Evolutionary conservation across 2,797 vertebrate genomes (phyloP).

Genomic region (Arctocebus calabarensis): DNA sequence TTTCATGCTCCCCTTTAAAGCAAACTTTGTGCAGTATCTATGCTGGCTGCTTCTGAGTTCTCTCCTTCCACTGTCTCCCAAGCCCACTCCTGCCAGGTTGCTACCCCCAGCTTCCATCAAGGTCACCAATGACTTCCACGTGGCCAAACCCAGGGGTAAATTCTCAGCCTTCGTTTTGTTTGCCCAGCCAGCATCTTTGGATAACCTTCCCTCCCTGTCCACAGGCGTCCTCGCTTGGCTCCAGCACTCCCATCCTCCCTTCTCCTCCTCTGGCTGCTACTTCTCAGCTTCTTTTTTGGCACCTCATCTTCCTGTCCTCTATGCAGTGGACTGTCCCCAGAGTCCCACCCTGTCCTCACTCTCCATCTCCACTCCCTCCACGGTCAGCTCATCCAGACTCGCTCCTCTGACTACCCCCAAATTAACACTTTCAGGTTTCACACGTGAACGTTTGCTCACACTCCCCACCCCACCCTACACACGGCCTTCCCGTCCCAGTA

Average conservation of each 20-base stretch:
- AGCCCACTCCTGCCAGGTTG: neutral
- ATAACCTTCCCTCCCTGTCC: neutral
- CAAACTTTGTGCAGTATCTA: neutral
- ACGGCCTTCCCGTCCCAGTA: neutral
- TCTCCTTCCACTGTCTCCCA: neutral
- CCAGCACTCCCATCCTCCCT: neutral
- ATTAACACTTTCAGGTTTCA: neutral
- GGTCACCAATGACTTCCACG: neutral
- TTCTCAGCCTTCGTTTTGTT: no score
- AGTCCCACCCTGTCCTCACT: neutral
- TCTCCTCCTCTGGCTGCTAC: neutral
- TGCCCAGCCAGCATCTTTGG: neutral
- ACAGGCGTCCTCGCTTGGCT: neutral
- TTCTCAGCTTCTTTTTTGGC: neutral
- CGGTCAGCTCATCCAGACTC: neutral
- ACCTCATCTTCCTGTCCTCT: neutral
- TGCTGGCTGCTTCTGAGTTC: no score
- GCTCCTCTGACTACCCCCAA: neutral
- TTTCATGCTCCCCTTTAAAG: neutral
- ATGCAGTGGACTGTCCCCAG: fast-evolving
- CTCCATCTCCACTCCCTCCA: neutral
- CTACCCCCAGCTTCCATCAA: neutral
- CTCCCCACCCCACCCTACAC: neutral
- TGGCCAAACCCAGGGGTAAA: neutral
- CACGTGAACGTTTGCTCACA: neutral